Evolutionary conservation across 1,140 invertebrate species (phyloP).

Genomic region (Drosophila pruinosa): DNA sequence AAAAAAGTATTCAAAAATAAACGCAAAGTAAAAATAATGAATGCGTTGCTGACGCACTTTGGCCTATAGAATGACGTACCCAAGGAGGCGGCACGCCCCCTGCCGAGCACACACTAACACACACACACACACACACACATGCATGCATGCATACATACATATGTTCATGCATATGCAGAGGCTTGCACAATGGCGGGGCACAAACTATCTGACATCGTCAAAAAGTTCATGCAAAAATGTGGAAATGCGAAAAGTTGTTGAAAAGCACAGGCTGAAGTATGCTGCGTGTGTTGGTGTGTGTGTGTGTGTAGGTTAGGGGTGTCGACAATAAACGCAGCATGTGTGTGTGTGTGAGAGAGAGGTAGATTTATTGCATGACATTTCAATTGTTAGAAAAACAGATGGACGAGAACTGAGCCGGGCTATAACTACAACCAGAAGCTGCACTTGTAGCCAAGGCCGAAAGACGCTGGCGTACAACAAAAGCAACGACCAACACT

Average conservation of each 20-base stretch:
- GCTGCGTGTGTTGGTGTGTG: conserved; percentile 9
- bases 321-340: conserved; percentile 9
- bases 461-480: conserved; percentile 46
- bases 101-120: not conserved
- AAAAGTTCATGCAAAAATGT: conserved; percentile 80
- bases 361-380: conserved; percentile 79
- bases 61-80: conserved; percentile 44
- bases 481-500: conserved; percentile 15
- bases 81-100: conserved; percentile 37
- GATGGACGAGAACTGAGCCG: conserved; percentile 63
- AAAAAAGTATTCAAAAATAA: conserved; percentile 12
- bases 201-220: conserved; percentile 77
- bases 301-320: conserved; percentile 14
- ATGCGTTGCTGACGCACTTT: conserved; percentile 66
- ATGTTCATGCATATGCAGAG: not conserved
- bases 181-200: conserved; percentile 48
- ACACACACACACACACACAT: conserved; percentile 13
- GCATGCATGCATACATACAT: conserved; percentile 27
- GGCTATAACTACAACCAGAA: conserved; percentile 48
- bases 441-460: conserved; percentile 61
- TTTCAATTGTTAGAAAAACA: conserved; percentile 81
- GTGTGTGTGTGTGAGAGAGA: conserved; percentile 35
- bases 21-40: conserved; percentile 63
- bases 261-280: conserved; percentile 53
- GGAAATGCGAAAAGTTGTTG: conserved; percentile 78